These are phyloP conservation scores for Carassius carassius DNA, from an alignment of 2,113 vertebrate genomes.

Conservation along the genomic window DNA sequence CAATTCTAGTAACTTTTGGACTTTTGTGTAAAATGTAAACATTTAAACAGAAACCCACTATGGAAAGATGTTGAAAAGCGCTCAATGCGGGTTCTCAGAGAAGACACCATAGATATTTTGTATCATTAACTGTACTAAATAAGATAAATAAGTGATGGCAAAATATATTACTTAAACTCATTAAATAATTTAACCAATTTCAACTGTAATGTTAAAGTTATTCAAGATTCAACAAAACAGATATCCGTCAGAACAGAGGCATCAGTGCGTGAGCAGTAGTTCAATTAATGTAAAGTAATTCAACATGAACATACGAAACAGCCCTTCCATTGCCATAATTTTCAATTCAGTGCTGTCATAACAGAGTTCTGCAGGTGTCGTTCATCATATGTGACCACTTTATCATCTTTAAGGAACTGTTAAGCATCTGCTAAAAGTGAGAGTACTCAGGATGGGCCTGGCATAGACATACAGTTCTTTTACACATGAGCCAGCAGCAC, in stretches of 20 bases:
- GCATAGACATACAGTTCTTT: neutral
- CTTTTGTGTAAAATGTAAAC: neutral
- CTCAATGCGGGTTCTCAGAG: neutral
- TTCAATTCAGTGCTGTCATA: neutral
- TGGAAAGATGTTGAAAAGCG: neutral
- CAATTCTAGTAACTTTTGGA: conserved; percentile 10
- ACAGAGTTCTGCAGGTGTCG: conserved; percentile 1
- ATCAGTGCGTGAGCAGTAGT: neutral
- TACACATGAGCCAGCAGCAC: neutral
- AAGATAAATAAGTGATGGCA: no score
- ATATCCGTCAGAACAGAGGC: neutral
- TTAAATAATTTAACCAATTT: no score
- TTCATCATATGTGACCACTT: neutral
- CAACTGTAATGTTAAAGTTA: no score
- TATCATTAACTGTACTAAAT: neutral
- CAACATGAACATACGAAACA: conserved; percentile 18
- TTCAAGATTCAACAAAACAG: neutral
- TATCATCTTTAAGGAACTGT: neutral
- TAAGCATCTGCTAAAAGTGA: conserved; percentile 6
- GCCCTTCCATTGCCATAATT: neutral
- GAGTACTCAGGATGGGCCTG: neutral
- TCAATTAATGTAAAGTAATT: neutral
- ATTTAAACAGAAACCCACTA: neutral
- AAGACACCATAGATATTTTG: neutral
- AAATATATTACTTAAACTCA: no score